A percentile compares a stretch with the other conserved stretches of the same genome.
Evolutionary conservation across 2,113 vertebrate genomes (phyloP).

Genomic region (Eupsittula cactorum): DNA sequence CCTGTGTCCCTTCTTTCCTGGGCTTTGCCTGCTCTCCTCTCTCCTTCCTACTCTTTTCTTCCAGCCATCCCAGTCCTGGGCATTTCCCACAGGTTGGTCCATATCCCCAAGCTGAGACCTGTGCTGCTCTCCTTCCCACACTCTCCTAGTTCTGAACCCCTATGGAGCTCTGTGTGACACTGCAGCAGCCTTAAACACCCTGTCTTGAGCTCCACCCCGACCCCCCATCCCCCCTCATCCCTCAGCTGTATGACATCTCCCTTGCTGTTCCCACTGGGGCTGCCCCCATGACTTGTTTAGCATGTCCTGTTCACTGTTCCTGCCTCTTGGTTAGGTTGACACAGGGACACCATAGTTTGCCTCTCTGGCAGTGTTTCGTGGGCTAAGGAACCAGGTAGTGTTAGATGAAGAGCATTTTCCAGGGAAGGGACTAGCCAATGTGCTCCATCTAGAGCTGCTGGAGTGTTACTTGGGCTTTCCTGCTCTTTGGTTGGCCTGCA

Average conservation of each 20-base stretch:
- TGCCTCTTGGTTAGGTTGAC: not conserved
- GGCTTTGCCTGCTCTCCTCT: not conserved
- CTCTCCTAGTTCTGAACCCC: not conserved
- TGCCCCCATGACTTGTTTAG: not conserved
- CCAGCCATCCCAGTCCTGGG: too few relatives aligned
- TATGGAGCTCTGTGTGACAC: fast-evolving
- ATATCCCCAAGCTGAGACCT: not conserved
- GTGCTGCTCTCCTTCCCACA: not conserved
- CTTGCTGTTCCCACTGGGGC: not conserved
- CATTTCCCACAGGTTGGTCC: not conserved
- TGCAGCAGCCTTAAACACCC: not conserved
- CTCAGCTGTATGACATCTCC: not conserved
- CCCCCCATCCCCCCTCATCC: not conserved
- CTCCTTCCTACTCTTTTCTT: not conserved
- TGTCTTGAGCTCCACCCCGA: not conserved
- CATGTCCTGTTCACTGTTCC: not conserved
- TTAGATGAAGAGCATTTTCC: not conserved
- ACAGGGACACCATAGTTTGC: not conserved
- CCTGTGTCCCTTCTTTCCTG: not conserved
- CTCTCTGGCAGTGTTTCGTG: not conserved
- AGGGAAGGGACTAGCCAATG: not conserved
- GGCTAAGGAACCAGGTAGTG: not conserved
- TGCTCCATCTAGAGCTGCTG: not conserved
- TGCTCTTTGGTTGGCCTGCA: not conserved
- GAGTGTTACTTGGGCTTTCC: not conserved